Evolutionary conservation across 2,888 invertebrate species (phyloP), one percentile per base, ranked within the genome.

Genomic region (Watsonalla binaria): DNA sequence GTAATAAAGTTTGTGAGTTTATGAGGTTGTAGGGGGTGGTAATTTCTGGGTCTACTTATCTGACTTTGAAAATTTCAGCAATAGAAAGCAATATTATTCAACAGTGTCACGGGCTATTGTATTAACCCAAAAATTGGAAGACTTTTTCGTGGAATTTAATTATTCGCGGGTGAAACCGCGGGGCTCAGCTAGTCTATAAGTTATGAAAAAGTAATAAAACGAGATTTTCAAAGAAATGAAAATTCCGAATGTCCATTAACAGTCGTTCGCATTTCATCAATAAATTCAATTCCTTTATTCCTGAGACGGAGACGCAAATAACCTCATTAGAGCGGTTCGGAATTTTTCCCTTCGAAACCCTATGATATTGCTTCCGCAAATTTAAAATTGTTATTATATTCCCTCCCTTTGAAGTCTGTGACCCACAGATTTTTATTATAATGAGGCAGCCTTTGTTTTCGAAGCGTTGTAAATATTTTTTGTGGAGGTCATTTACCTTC

Each of bases 291-390:
- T 42, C 42, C 59, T 42, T 42, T 42, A 42, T 11, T 68, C 71
- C 72, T 69, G 72, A 65, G 61, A 53, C 58, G 59, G 60, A 61
- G 66, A 76, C 80, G 83, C 76, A 81, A 83, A 84, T 83, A 76
- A 72, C 74, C 81, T 82, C 82, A 84, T 85, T 85, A 80, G 82
- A 60, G 60, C 59, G 65, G 54, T 63, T 59, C 61, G 65, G 62
- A 70, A 59, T 73, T 76, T 68, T 70, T 70, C 70, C 68, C 68
- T 70, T 66, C 60, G 74, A 68, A 63, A 65, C 62, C 55, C 55
- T 42, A 49, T 37, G 49, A 49, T 49, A 49, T 49, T 52, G 33
- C 46, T 45, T 52, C 37, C 46, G 34, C 46, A 45, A 45, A 45
- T 53, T 53, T 48, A 48, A 53, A 53, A 39, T 52, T 47, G 48